Conservation (phyloP, 2,113 vertebrate genomes). For the Nibea albiflora region DNA sequence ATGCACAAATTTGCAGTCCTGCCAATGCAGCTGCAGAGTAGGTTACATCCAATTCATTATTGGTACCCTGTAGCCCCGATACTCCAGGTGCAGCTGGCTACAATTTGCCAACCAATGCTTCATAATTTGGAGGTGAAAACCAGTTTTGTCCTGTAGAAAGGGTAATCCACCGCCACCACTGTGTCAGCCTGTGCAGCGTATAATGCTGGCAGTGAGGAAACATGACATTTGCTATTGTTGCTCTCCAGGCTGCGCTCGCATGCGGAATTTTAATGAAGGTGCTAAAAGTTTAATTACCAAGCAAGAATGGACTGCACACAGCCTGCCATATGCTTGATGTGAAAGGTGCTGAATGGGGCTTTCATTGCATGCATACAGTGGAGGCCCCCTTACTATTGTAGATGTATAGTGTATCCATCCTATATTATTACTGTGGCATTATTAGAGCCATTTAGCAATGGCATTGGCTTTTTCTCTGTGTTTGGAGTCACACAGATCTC, state of each 20-base stretch:
- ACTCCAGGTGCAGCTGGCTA: conserved; percentile 60
- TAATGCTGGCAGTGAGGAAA: conserved; percentile 51
- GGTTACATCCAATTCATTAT: conserved; percentile 51
- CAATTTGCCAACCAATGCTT: conserved; percentile 43
- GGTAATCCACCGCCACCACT: conserved; percentile 8
- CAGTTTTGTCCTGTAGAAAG: conserved; percentile 39
- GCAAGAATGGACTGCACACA: conserved; percentile 27
- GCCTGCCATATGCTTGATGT: conserved; percentile 34
- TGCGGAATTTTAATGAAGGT: conserved; percentile 68
- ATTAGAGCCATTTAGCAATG: not conserved
- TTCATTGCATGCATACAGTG: conserved; percentile 7
- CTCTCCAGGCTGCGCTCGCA: conserved; percentile 36
- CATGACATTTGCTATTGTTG: conserved; percentile 64
- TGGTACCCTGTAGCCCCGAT: conserved; percentile 25
- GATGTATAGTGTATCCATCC: not conserved
- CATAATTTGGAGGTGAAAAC: conserved; percentile 54
- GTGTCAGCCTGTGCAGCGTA: conserved; percentile 22
- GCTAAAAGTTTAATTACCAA: conserved; percentile 62
- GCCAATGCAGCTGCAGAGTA: conserved; percentile 61
- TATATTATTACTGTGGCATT: not conserved
- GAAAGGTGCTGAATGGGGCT: conserved; percentile 27
- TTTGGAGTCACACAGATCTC: too few relatives aligned
- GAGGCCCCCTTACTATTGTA: conserved; percentile 1
- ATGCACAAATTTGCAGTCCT: conserved; percentile 46
- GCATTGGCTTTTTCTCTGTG: not conserved